Evolutionary conservation across 2,888 invertebrate genomes (phyloP).

Genomic region (Sphaerophoria rueppellii): DNA sequence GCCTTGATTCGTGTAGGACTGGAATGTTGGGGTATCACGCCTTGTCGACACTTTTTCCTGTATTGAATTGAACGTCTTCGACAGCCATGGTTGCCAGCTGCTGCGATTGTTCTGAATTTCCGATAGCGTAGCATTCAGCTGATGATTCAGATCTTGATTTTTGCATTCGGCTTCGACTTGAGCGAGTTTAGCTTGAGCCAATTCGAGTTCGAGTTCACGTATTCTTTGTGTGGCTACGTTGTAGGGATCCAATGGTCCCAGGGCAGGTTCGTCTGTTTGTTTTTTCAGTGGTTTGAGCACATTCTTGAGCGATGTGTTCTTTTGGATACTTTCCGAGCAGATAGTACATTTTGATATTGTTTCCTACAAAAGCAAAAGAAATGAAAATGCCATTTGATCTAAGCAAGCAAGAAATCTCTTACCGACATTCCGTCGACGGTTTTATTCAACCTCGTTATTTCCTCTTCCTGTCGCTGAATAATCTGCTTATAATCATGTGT

Average conservation of each 20-base stretch:
- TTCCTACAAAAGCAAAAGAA: constrained; percentile 79
- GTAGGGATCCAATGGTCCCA: constrained; percentile 81
- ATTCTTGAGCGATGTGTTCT: constrained; percentile 69
- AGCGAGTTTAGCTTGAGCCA: constrained; percentile 98
- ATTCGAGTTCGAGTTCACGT: constrained; percentile 95
- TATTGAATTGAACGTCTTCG: constrained; percentile 89
- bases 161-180: constrained; percentile 98
- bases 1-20: constrained; percentile 80
- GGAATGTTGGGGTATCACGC: constrained; percentile 79
- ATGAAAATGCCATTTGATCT: not conserved
- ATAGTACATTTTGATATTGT: constrained; percentile 84
- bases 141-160: constrained; percentile 97
- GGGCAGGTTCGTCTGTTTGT: constrained; percentile 76
- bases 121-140: constrained; percentile 90
- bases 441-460: constrained; percentile 87
- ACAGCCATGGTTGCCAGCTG: constrained; percentile 95
- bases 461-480: constrained; percentile 92
- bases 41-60: constrained; percentile 82
- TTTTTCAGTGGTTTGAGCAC: constrained; percentile 62
- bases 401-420: constrained; percentile 75
- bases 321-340: constrained; percentile 79
- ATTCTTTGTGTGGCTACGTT: constrained; percentile 84
- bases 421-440: constrained; percentile 86
- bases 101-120: constrained; percentile 86
- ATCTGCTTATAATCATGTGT: constrained; percentile 96